A percentile compares a stretch with the other conserved stretches of the same genome.
These are phyloP conservation scores for Geotrupes spiniger DNA, from an alignment of 2,888 invertebrate genomes.

Conservation along the genomic window DNA sequence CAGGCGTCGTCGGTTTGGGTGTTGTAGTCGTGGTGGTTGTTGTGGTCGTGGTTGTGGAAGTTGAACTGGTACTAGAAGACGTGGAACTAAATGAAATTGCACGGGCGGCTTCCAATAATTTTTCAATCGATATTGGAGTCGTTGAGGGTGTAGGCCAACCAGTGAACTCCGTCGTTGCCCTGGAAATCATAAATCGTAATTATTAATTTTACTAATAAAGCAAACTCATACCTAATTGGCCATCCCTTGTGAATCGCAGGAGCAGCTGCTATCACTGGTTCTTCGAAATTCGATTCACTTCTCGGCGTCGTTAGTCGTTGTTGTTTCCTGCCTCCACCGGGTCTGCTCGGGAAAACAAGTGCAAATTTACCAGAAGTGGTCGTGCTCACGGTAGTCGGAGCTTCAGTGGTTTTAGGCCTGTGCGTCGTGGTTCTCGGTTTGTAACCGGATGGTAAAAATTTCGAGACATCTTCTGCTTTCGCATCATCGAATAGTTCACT, in stretches of 20 bases:
- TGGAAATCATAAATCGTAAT: conserved; percentile 48
- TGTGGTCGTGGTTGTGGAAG: conserved; percentile 65
- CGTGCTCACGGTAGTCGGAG: conserved; percentile 37
- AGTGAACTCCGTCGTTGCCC: conserved; percentile 84
- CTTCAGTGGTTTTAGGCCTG: conserved; percentile 28
- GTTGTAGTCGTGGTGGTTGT: conserved; percentile 72
- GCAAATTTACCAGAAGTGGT: conserved; percentile 56
- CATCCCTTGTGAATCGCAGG: conserved; percentile 82
- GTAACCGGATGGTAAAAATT: conserved; percentile 49
- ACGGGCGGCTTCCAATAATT: conserved; percentile 65
- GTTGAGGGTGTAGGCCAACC: conserved; percentile 90
- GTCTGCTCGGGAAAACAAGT: conserved; percentile 76
- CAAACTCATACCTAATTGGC: conserved; percentile 70
- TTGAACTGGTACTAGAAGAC: conserved; percentile 48
- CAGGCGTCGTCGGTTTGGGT: conserved; percentile 70
- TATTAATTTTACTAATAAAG: conserved; percentile 24
- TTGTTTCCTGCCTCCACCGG: conserved; percentile 37
- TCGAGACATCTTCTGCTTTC: conserved; percentile 41
- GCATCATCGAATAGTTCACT: conserved; percentile 40
- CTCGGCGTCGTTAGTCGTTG: conserved; percentile 34
- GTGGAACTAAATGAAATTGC: conserved; percentile 61
- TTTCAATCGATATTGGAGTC: conserved; percentile 81
- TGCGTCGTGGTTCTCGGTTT: conserved; percentile 46
- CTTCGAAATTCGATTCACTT: conserved; percentile 4
- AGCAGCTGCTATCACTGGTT: conserved; percentile 36